Base-by-base conservation (phyloP, 1,140 invertebrate species). In the Andricus grossulariae region DNA sequence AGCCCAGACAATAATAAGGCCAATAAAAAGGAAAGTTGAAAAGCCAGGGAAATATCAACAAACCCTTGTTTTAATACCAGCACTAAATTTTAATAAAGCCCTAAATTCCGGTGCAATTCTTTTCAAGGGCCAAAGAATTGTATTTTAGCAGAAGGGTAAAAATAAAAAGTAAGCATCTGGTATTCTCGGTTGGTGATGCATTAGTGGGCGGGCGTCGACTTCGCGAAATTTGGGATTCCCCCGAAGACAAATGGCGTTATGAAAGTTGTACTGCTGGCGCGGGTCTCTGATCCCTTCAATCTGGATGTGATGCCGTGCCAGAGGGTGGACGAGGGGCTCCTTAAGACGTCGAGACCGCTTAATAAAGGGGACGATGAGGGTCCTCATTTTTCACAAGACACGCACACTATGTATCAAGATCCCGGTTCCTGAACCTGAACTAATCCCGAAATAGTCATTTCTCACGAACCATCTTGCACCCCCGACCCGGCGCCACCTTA, bases 321-420 rank as follows among this genome's bases (percentile, higher is more conserved):
- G 79, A 81, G 75, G 74, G 70, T 74, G 66, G 74, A 71, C 73
- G 73, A 57, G 75, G 16, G 71, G 60, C 76, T 73, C 72, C 80
- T 81, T 77, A 79, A 82, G 77, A 75, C 77, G 77, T 73, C 77
- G 75, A 77, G 77, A 81, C 77, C 77, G 74, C 77, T 82, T 82
- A 82, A 82, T 82, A 81, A 81, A 81, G 76, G 77, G 80, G 76
- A 81, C 76, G 74, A 82, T 82, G 75, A 77, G 80, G 77, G 73
- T 77, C 72, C 25, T 79, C 77, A 82, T 82, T 82, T 82, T 82
- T 82, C 80, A 82, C 71, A 50, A 71, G 71, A 79, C 80, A 82
- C 77, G 77, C 80, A 82, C 76, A 79, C 77, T 71, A 77, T 60
- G 77, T 75, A 76, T 77, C 77, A 75, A 70, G 75, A 79, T 79